These are phyloP conservation scores for human (Homo sapiens) DNA, from an alignment of 2,113 vertebrate species.

Conservation along the genomic window GRCh38 chr2:544501-545000, in stretches of 20 bases:
- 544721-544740: rapidly evolving
- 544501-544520: neutral
- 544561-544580: rapidly evolving
- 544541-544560: rapidly evolving
- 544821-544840: neutral
- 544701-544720: neutral
- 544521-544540: too few species aligned
- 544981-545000: rapidly evolving
- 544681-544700: too few species aligned
- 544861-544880: too few species aligned
- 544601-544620: rapidly evolving
- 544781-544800: too few species aligned
- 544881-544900: too few species aligned
- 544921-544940: rapidly evolving
- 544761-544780: neutral
- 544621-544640: rapidly evolving
- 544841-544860: too few species aligned
- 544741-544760: neutral
- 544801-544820: neutral
- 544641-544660: neutral
- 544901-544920: neutral
- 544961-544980: rapidly evolving
- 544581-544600: rapidly evolving
- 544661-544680: rapidly evolving
- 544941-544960: neutral